These are phyloP conservation scores for Drosophila parvula DNA, from an alignment of 1,140 invertebrate genomes.

Conservation along the genomic window DNA sequence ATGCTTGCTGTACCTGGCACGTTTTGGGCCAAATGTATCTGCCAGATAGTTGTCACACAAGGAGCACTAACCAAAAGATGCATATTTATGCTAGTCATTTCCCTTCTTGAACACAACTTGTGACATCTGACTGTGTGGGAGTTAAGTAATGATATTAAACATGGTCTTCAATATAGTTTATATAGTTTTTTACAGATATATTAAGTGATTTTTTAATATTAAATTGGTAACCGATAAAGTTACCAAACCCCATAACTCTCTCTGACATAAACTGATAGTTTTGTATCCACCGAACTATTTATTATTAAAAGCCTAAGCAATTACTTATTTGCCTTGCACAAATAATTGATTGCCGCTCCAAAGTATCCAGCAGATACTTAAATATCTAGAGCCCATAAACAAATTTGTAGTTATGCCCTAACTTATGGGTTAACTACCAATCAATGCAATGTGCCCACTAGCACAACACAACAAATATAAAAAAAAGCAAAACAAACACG, in stretches of 20 bases:
- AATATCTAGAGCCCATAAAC: neutral
- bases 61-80: neutral
- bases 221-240: neutral
- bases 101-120: too few relatives aligned
- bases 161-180: neutral
- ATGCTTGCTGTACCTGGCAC: slow-evolving; percentile 27
- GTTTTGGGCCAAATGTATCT: slow-evolving; percentile 46
- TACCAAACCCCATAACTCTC: neutral
- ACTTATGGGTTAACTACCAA: slow-evolving; percentile 55
- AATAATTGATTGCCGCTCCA: slow-evolving; percentile 9
- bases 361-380: slow-evolving; percentile 13
- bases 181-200: too few relatives aligned
- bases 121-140: neutral
- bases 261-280: neutral
- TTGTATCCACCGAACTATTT: neutral
- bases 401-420: slow-evolving; percentile 17
- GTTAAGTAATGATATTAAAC: neutral
- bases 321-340: slow-evolving; percentile 5
- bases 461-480: neutral
- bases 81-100: slow-evolving; percentile 3
- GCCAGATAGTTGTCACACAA: slow-evolving; percentile 35
- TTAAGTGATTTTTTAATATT: neutral
- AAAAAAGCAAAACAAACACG: slow-evolving; percentile 3
- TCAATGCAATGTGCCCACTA: slow-evolving; percentile 25
- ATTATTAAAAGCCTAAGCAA: neutral